Base-by-base conservation (phyloP, 2,797 vertebrate genomes). In the Hafferia zeledoni region DNA sequence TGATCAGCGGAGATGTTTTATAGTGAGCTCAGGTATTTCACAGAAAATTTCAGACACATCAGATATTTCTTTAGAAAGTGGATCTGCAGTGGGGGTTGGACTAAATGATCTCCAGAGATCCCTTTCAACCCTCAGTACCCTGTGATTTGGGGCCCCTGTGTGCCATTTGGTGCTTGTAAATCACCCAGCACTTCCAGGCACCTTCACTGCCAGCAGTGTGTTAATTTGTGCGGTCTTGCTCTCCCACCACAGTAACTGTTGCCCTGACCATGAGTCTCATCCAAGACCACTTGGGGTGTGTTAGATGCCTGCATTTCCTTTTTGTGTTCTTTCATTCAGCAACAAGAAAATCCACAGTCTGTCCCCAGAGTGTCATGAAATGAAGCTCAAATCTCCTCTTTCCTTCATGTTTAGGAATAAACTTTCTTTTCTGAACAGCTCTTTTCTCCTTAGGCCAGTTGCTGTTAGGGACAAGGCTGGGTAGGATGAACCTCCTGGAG, bases 21-120 rank as follows among this genome's bases (percentile, higher is more conserved):
- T 0, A 37, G 83, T 50, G 53, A 89, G 74, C 74, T 80, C 59
- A 30, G 43, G 79, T 85, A 78, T 90, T 94, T 96, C 70, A 25
- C 94, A 93, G 87, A 94, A 96, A 95, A 11, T 60, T 64, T 19
- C 30, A 80, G 63, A 24, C 52, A 9, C 41, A 39, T 79, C 67
- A 81, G 85, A 20, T 46, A 31, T 10, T 92, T 90, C 89, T 67
- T 43, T 18, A 77, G 89, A 83, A 88, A 52, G 46, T 6, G 27
- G 80, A 68, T 59, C 43, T 72, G 82, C 74, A 57, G 56, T 61
- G 37, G 71, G 59, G 43, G 43, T 65, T 33, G 63, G 43, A 25
- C 16, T 25, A 13, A 31, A 46, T 18, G 43, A 33, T 46, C 43
- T 65, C 31, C 43, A 46, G 43, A 46, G 43, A 24, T 65, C 23